Conservation (phyloP, 2,888 invertebrate genomes). For the Pycnomerus fuliginosus region DNA sequence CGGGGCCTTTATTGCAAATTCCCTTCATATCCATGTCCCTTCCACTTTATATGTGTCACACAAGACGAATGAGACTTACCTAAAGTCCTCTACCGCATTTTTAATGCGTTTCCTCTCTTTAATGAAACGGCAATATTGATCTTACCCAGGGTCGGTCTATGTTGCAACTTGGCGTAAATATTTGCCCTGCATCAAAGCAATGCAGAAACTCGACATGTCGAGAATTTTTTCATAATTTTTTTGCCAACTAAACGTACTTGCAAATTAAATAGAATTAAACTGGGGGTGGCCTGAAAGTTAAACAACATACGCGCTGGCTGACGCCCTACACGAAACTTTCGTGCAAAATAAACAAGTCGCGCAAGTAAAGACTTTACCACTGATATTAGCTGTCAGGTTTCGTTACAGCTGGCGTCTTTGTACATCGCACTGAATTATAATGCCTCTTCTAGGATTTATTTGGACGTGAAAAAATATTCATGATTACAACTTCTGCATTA, state of each 20-base stretch:
- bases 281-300: conserved; percentile 11
- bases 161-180: no score
- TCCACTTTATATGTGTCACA: conserved; percentile 21
- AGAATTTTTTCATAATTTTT: no score
- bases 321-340: conserved; percentile 11
- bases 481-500: no score
- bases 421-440: conserved; percentile 13
- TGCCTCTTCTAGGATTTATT: no score
- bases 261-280: conserved; percentile 28
- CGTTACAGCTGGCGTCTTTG: conserved; percentile 26
- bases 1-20: conserved; percentile 33
- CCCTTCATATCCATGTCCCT: conserved; percentile 27
- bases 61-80: conserved; percentile 22
- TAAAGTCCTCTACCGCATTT: no score
- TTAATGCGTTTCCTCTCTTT: no score
- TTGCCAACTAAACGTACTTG: no score
- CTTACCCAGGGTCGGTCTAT: no score
- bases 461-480: no score
- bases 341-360: conserved; percentile 17
- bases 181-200: conserved; percentile 3
- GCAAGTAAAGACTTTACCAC: conserved; percentile 19
- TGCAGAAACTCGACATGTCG: no score
- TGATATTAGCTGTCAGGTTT: conserved; percentile 28
- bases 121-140: no score
- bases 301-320: conserved; percentile 6